phyloP scores from a whole-genome alignment of 1,140 invertebrate species.

The Drosophila insularis region DNA sequence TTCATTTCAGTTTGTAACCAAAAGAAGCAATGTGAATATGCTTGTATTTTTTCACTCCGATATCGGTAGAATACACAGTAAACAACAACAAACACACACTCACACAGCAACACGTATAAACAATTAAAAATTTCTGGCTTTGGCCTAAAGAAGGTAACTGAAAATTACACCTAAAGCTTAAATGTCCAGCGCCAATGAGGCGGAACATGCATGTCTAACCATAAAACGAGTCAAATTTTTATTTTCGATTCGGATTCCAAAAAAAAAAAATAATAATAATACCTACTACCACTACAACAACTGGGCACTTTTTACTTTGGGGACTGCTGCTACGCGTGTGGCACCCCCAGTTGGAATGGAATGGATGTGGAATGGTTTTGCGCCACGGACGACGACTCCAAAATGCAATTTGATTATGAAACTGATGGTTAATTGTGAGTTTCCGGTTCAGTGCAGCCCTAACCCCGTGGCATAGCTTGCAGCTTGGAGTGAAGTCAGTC shows the following conservation, averaged over 20 bases:
- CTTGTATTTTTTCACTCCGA: slow-evolving; percentile 30
- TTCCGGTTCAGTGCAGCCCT: slow-evolving; percentile 73
- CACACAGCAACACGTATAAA: slow-evolving; percentile 61
- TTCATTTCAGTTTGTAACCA: slow-evolving; percentile 40
- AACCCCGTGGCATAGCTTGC: slow-evolving; percentile 22
- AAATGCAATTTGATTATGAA: slow-evolving; percentile 68
- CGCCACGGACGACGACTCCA: slow-evolving; percentile 33
- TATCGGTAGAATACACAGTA: background rate
- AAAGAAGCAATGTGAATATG: slow-evolving; percentile 41
- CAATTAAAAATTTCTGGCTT: slow-evolving; percentile 56
- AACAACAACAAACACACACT: background rate
- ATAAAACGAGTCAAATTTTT: slow-evolving; percentile 49
- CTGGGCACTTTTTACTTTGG: background rate
- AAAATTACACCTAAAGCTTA: slow-evolving; percentile 61
- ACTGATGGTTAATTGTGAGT: slow-evolving; percentile 70
- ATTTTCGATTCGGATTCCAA: slow-evolving; percentile 39
- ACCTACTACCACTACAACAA: background rate
- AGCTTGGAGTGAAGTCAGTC: slow-evolving; percentile 25
- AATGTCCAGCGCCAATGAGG: slow-evolving; percentile 66
- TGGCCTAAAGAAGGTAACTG: slow-evolving; percentile 48
- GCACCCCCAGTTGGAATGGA: slow-evolving; percentile 39
- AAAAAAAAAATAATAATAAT: background rate
- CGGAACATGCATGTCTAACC: slow-evolving; percentile 66
- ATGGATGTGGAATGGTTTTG: slow-evolving; percentile 6
- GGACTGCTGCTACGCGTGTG: slow-evolving; percentile 14